phyloP scores from a whole-genome alignment of 2,797 vertebrate genomes.

The Limosa lapponica region DNA sequence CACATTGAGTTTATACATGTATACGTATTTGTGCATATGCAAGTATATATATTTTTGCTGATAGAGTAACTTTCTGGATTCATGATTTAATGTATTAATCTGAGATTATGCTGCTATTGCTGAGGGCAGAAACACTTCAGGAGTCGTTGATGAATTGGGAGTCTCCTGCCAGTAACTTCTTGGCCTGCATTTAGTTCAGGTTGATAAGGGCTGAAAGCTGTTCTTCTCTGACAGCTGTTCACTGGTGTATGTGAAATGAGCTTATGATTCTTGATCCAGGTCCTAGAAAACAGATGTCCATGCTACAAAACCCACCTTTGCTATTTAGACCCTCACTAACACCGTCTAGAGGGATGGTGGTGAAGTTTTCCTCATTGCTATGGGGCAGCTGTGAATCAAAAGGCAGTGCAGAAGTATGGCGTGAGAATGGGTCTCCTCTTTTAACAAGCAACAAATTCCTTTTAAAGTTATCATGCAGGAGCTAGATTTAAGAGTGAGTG shows the following conservation, averaged over 20 bases:
- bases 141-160: neutral
- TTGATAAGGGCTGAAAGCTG: neutral
- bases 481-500: neutral
- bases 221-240: neutral
- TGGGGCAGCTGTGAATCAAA: neutral
- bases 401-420: neutral
- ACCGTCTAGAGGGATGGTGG: neutral
- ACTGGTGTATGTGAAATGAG: neutral
- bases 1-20: neutral
- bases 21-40: neutral
- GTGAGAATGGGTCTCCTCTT: neutral
- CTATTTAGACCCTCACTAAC: neutral
- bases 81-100: neutral
- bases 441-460: neutral
- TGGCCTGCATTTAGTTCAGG: neutral
- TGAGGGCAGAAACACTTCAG: neutral
- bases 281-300: neutral
- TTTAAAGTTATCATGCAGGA: neutral
- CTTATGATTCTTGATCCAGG: neutral
- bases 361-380: neutral
- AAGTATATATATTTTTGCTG: neutral
- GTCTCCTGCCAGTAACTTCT: neutral
- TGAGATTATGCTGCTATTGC: neutral
- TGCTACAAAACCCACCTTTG: neutral
- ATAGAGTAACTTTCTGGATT: neutral